Evolutionary conservation across 2,797 vertebrate species (phyloP).

Genomic region (Morelia viridis): DNA sequence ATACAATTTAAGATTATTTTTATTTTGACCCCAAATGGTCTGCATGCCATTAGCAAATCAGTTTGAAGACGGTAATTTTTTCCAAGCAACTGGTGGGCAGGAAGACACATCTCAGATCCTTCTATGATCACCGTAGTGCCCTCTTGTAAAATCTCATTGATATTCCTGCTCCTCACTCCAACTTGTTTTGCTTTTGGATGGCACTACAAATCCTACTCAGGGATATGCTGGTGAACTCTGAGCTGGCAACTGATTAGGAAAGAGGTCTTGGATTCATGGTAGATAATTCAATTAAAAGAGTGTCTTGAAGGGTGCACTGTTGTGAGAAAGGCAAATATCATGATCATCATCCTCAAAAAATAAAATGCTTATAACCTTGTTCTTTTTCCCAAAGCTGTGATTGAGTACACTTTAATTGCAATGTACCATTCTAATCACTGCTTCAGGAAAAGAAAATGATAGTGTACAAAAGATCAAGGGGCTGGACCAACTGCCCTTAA

Average conservation of each 20-base stretch:
- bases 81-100: background rate
- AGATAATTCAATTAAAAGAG: background rate
- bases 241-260: background rate
- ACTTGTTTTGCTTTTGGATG: background rate
- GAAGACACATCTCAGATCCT: background rate
- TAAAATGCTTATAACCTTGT: background rate
- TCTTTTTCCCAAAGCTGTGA: background rate
- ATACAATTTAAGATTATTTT: constrained; percentile 1
- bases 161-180: background rate
- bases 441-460: background rate
- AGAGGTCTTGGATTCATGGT: background rate
- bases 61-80: background rate
- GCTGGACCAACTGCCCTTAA: background rate
- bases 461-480: background rate
- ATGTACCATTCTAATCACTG: background rate
- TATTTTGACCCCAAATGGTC: background rate
- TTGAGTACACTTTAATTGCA: background rate
- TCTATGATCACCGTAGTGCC: background rate
- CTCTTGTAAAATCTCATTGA: background rate
- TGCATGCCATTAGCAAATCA: background rate
- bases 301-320: background rate
- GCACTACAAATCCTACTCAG: background rate
- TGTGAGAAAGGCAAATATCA: background rate
- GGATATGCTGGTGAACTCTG: background rate
- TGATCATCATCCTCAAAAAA: background rate